These are phyloP conservation scores for Orchesellides sinensis DNA, from an alignment of 2,888 invertebrate genomes.

Conservation along the genomic window DNA sequence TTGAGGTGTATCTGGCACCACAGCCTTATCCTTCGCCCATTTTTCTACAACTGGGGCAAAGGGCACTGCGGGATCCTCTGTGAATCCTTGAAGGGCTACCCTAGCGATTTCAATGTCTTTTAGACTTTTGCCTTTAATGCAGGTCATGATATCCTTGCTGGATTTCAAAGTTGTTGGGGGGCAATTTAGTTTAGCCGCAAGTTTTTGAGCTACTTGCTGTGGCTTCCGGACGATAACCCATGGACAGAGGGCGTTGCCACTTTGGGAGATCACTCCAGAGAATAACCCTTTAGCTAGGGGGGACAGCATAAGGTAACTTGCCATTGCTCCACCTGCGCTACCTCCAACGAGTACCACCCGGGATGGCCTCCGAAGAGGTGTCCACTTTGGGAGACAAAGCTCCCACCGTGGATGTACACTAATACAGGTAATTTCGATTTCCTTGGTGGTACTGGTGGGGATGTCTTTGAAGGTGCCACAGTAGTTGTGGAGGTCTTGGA, in stretches of 20 bases:
- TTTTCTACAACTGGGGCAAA: conserved; percentile 66
- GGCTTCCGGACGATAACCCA: conserved; percentile 63
- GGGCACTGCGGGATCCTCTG: conserved; percentile 56
- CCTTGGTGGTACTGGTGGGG: background rate
- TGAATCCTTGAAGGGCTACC: conserved; percentile 47
- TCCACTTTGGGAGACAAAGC: conserved; percentile 62
- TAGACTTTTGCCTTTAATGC: conserved; percentile 55
- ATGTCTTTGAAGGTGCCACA: background rate
- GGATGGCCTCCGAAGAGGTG: conserved; percentile 34
- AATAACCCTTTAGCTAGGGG: conserved; percentile 59
- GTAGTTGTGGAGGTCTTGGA: background rate
- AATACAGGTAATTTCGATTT: conserved; percentile 38
- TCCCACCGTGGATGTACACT: conserved; percentile 67
- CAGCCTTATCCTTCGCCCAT: conserved; percentile 45
- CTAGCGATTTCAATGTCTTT: conserved; percentile 64
- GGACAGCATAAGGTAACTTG: conserved; percentile 57
- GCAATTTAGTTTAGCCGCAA: conserved; percentile 58
- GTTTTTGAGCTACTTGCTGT: conserved; percentile 24
- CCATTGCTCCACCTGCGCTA: conserved; percentile 59
- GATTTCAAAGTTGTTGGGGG: conserved; percentile 46
- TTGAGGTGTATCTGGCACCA: conserved; percentile 61
- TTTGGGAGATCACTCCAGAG: conserved; percentile 38
- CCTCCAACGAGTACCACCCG: conserved; percentile 54
- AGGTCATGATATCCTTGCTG: conserved; percentile 56
- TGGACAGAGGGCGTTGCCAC: conserved; percentile 58